A percentile compares a stretch with the other conserved stretches of the same genome.
phyloP scores from a whole-genome alignment of 2,113 vertebrate species.

The Heteronetta atricapilla region DNA sequence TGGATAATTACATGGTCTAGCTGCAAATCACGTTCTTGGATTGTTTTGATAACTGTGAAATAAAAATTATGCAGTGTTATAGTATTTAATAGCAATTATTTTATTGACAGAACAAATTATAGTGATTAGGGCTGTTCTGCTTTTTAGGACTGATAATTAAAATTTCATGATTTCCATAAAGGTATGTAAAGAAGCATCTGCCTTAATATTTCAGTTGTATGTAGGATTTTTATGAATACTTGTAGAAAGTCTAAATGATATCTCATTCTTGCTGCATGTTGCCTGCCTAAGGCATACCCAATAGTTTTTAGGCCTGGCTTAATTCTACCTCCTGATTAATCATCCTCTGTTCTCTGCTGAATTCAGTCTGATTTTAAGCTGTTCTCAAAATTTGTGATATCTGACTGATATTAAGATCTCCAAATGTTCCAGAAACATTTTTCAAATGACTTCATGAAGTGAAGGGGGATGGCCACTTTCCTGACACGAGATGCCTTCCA shows the following conservation, averaged over 20 bases:
- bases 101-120: not conserved
- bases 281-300: not conserved
- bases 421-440: not conserved
- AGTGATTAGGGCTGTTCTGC: not conserved
- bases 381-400: not conserved
- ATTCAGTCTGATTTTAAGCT: not conserved
- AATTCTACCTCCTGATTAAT: not conserved
- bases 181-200: not conserved
- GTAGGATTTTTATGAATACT: not conserved
- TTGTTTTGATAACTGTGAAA: conserved; percentile 11
- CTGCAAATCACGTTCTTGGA: not conserved
- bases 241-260: not conserved
- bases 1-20: not conserved
- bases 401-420: not conserved
- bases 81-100: not conserved
- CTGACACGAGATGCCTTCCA: not conserved
- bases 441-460: not conserved
- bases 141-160: not conserved
- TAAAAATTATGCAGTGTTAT: not conserved
- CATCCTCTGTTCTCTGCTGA: not conserved
- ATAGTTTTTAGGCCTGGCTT: not conserved
- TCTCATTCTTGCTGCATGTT: not conserved
- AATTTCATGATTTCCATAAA: not conserved
- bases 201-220: not conserved
- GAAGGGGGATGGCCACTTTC: not conserved